phyloP scores from a whole-genome alignment of 2,888 invertebrate genomes.

The Hypena proboscidalis region DNA sequence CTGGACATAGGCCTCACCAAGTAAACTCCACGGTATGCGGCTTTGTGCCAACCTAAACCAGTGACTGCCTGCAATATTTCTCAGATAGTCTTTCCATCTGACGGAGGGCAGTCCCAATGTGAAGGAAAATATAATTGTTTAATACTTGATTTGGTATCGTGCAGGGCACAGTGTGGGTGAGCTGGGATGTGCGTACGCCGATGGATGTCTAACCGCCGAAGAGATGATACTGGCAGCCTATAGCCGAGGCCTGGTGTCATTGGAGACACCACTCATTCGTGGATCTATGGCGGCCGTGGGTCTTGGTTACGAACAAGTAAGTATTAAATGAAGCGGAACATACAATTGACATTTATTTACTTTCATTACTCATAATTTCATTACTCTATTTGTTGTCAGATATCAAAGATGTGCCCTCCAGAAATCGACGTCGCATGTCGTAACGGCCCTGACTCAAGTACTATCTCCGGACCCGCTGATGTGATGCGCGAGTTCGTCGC shows the following conservation, averaged over 20 bases:
- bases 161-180: constrained; percentile 97
- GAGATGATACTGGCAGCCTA: constrained; percentile 94
- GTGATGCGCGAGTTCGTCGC: constrained; percentile 86
- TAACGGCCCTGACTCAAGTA: constrained; percentile 91
- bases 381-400: constrained; percentile 49
- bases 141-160: no score
- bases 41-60: no score
- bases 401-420: constrained; percentile 74
- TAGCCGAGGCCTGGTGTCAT: constrained; percentile 90
- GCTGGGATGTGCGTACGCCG: constrained; percentile 97
- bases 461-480: constrained; percentile 90
- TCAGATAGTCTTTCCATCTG: no score
- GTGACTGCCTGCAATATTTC: no score
- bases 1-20: no score
- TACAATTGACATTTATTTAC: no score
- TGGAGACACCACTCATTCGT: constrained; percentile 87
- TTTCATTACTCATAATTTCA: no score
- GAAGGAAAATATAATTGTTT: no score
- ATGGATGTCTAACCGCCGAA: constrained; percentile 94
- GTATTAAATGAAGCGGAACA: not conserved
- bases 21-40: no score
- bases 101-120: no score
- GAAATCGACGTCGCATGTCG: constrained; percentile 92
- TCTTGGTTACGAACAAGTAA: constrained; percentile 82
- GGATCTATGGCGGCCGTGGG: constrained; percentile 97